These are phyloP conservation scores for Oopsacas minuta DNA, from an alignment of 37 sponge, comb jelly and placozoan species.

Conservation along the genomic window DNA sequence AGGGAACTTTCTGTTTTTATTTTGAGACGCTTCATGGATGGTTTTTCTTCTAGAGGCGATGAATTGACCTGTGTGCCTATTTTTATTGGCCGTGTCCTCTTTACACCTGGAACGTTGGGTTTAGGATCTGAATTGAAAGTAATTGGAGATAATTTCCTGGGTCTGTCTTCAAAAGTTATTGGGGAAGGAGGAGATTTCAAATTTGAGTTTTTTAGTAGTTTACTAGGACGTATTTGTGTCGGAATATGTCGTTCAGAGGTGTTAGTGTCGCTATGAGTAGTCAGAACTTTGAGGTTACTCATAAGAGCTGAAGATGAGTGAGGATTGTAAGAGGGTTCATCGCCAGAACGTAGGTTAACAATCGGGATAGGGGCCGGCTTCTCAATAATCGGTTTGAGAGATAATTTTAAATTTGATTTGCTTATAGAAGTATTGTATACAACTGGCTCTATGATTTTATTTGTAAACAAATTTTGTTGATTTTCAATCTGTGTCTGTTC, in stretches of 20 bases:
- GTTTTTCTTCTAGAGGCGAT: neutral
- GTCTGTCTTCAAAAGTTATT: neutral
- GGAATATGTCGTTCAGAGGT: neutral
- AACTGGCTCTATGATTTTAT: neutral
- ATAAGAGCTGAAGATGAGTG: neutral
- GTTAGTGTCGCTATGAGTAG: neutral
- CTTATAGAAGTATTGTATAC: neutral
- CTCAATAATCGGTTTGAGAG: neutral
- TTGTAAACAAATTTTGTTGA: neutral
- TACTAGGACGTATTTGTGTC: neutral
- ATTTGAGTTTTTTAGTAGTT: neutral
- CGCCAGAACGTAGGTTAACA: neutral
- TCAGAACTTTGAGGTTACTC: conserved; percentile 7
- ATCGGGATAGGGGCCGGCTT: neutral
- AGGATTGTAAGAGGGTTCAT: neutral
- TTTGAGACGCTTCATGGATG: neutral
- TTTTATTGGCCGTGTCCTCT: neutral
- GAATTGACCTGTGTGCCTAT: neutral
- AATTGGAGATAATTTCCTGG: neutral
- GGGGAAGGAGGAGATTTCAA: neutral
- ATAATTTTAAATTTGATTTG: neutral
- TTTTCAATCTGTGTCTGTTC: neutral
- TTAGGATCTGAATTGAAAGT: neutral
- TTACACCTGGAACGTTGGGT: neutral
- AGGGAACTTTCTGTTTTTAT: neutral